Base-by-base conservation (phyloP, 2,113 vertebrate genomes). In the Gadus macrocephalus region DNA sequence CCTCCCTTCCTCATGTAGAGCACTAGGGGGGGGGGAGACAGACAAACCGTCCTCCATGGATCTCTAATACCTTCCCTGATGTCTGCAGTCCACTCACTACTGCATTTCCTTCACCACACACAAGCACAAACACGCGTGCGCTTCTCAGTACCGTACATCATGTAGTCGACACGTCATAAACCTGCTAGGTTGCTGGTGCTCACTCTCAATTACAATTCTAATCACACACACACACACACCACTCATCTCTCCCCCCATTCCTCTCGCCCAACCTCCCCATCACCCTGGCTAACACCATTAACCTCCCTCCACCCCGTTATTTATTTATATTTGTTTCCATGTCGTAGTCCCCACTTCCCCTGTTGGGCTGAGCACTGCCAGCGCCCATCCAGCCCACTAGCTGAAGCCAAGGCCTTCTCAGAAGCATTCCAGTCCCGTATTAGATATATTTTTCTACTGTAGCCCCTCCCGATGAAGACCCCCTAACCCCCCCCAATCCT, bases 361-460 rank as follows among this genome's bases (percentile, higher is more conserved):
- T 49, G 42, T 49, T 49, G 42, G 42, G 42, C 7, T 14, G 12
- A 9, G 42, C 42, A 58, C 17, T 6, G 28, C 28, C 28, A 35
- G 31, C 15, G n/a, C 15, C 55, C 55, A 17, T 16, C n/a, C 15
- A n/a, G 55, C 55, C 9, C 55, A 58, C 55, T 58, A 49, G 42
- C 8, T 49, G 55, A 17, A 74, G 67, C 75, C 67, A 66, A 70
- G 70, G 42, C 73, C 71, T 81, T 69, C 77, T 77, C 67, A 72
- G 66, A 55, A 71, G 83, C 83, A 85, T 87, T 87, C 87, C 86
- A 85, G 71, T 77, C 73, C 77, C 75, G 72, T 79, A 81, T 49
- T 49, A 49, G 81, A 80, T 77, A 61, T 88, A 86, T 89, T 87
- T 85, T 87, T 87, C 69, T 89, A 89, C 72, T 7, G 69, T 79